Conservation (phyloP, 2,888 invertebrate species). For the Rhingia campestris region DNA sequence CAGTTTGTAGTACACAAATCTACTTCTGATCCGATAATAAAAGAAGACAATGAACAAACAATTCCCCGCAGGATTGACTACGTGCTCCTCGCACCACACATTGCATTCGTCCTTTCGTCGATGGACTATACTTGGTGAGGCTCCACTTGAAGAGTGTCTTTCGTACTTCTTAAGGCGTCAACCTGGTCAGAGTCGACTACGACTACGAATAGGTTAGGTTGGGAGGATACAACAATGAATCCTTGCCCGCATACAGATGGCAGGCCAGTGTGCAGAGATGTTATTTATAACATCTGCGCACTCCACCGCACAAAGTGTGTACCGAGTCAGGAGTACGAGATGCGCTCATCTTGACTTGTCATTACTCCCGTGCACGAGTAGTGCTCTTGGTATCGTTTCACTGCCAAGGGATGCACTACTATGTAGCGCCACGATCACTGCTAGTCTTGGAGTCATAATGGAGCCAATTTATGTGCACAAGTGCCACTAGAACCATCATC, state of each 20-base stretch:
- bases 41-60: constrained; percentile 35
- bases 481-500: constrained; percentile 53
- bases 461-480: constrained; percentile 69
- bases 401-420: background rate
- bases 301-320: constrained; percentile 8
- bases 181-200: background rate
- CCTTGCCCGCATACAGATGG: constrained; percentile 52
- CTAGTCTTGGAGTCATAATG: constrained; percentile 68
- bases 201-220: background rate
- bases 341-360: constrained; percentile 34
- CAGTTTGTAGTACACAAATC: constrained; percentile 10
- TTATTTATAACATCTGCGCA: constrained; percentile 50
- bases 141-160: constrained; percentile 2
- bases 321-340: constrained; percentile 5
- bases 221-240: constrained; percentile 36
- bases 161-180: constrained; percentile 41
- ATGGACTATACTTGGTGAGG: background rate
- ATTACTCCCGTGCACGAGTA: constrained; percentile 16
- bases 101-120: constrained; percentile 28
- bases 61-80: constrained; percentile 26
- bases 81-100: background rate
- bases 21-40: constrained; percentile 40
- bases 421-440: constrained; percentile 25
- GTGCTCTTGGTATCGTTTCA: background rate
- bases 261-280: constrained; percentile 34